Evolutionary conservation across 2,888 invertebrate species (phyloP).

Genomic region (Ormia ochracea): DNA sequence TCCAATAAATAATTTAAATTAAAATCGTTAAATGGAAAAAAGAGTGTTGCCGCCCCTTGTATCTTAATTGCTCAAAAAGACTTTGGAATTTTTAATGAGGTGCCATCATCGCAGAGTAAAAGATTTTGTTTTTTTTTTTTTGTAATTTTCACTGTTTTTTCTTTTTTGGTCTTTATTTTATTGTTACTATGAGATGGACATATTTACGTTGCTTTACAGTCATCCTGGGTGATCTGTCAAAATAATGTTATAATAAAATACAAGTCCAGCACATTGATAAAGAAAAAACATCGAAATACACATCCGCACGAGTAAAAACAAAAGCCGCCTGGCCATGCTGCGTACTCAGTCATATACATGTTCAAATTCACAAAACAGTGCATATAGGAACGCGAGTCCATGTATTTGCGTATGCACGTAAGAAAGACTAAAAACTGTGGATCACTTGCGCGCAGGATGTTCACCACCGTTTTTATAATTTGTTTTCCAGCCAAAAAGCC

Average conservation of each 20-base stretch:
- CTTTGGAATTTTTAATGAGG: conserved; percentile 61
- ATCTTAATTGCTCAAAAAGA: conserved; percentile 61
- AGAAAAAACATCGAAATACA: conserved; percentile 45
- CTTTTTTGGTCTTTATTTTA: conserved; percentile 4
- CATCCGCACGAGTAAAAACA: too few relatives aligned
- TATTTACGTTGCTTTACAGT: conserved; percentile 51
- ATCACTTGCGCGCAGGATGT: conserved; percentile 33
- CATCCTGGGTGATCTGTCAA: conserved; percentile 67
- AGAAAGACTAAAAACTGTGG: conserved; percentile 14
- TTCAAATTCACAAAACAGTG: too few relatives aligned
- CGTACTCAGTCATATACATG: neutral
- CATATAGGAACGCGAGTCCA: too few relatives aligned
- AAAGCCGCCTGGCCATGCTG: conserved; percentile 42
- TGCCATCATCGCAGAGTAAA: conserved; percentile 42
- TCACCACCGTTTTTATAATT: conserved; percentile 48
- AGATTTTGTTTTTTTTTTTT: neutral
- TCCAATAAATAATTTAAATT: conserved; percentile 62
- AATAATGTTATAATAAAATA: conserved; percentile 63
- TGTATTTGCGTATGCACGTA: too few relatives aligned
- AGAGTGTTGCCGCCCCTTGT: conserved; percentile 58
- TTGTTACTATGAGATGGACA: conserved; percentile 15
- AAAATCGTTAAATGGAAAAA: conserved; percentile 44
- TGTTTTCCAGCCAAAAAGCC: conserved; percentile 42
- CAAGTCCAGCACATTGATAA: conserved; percentile 58
- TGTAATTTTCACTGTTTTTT: neutral